Evolutionary conservation across 1,140 invertebrate genomes (phyloP), one percentile per base, ranked within the genome.

Genomic region (Microvelia longipes): DNA sequence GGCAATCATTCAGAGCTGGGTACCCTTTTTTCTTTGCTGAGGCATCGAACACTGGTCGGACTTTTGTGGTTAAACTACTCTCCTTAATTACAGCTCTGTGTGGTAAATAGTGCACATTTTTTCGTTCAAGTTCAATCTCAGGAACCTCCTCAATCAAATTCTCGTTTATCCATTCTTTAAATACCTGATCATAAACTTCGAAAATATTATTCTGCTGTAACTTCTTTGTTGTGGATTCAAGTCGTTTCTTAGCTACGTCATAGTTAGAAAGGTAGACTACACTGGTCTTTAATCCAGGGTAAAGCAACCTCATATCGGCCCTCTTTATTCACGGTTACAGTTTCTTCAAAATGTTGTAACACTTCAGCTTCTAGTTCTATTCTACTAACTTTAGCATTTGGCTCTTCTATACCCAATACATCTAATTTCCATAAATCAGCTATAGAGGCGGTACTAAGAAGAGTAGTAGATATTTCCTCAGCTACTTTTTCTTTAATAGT

Each of bases 351-450:
- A 30, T 68, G 27, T 68, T 28, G n/a, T n/a, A 15, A 11, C 2
- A 28, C 25, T 13, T n/a, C 67, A 2, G 5, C 67, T 28, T 28
- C 67, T 25, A 68, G 14, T 29, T 68, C 67, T 68, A 28, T 11
- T 25, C 25, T 68, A 19, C 15, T 11, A 5, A 30, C 19, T 25
- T 68, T 68, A 2, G n/a, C 67, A 15, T 11, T 14, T 19, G 67
- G 67, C 11, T 68, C 67, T 13, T 13, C 19, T 15, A 68, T 68
- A n/a, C 67, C 67, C 19, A 68, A 25, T 15, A 28, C 14, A 14
- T 68, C 67, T 30, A 68, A 28, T 13, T 11, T 30, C 67, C 67
- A 68, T 29, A 68, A 25, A 30, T 68, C 67, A 29, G 26, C 19
- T 26, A 68, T 68, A 28, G n/a, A 28, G 25, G 67, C 67, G n/a